Evolutionary conservation across 2,797 vertebrate genomes (phyloP).

Genomic region (Notamacropus eugenii): DNA sequence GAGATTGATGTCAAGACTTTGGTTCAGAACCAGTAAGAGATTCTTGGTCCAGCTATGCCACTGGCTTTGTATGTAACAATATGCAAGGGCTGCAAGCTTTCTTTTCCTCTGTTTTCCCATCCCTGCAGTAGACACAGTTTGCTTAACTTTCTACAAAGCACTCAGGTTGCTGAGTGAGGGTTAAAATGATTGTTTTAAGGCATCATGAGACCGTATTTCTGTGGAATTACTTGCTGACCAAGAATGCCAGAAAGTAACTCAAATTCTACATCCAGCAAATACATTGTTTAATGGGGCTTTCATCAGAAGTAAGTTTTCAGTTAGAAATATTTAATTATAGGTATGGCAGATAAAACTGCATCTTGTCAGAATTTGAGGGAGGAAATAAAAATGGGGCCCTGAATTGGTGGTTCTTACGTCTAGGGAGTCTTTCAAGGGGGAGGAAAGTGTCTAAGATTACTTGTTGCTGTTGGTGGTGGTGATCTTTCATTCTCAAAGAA

Average conservation of each 20-base stretch:
- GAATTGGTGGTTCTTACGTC: not conserved
- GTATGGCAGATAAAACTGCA: not conserved
- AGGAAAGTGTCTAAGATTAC: not conserved
- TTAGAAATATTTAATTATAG: not conserved
- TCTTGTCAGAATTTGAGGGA: not conserved
- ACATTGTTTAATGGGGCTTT: not conserved
- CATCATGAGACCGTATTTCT: not conserved
- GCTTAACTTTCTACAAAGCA: not conserved
- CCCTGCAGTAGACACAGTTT: not conserved
- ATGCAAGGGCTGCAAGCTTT: not conserved
- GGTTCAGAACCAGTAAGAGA: not conserved
- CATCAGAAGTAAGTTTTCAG: not conserved
- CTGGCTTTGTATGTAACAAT: not conserved
- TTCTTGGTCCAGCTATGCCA: not conserved
- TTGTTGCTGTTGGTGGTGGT: no score
- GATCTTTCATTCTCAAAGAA: not conserved
- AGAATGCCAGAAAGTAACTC: not conserved
- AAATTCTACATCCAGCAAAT: not conserved
- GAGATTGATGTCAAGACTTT: not conserved
- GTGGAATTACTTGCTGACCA: not conserved
- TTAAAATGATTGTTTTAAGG: not conserved
- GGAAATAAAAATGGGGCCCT: not conserved
- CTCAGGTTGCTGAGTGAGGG: not conserved
- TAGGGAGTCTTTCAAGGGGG: not conserved
- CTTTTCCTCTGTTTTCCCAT: not conserved